Evolutionary conservation across 1,140 invertebrate genomes (phyloP), one percentile per base, ranked within the genome.

Genomic region (Luehdorfia chinensis): DNA sequence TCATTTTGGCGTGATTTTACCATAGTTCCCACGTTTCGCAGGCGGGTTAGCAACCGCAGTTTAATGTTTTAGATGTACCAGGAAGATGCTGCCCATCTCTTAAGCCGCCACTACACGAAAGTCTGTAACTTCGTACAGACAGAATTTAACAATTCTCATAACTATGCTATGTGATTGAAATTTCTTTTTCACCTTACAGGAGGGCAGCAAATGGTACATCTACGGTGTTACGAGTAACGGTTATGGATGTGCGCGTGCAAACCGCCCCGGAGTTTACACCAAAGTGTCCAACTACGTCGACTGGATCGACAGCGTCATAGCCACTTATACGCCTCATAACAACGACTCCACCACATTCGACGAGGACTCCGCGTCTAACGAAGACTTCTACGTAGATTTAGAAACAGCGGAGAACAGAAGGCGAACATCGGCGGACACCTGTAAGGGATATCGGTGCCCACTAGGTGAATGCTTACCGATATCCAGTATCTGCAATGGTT

Each of bases 211-310:
- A 37, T 92, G 91, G 90, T 88, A 89, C 47, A 77, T 92, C 12
- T 87, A 90, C 69, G 94, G 94, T 5, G 91, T 96, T 0, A 96
- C 94, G 0, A 95, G 93, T 9, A 95, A 97, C 87, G 96, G 96
- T 0, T 94, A 95, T 66, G 94, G 94, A 0, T 96, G 95, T 70
- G 95, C 94, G 0, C 89, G 93, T 48, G 92, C 93, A 1, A 93
- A 94, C 72, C 87, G 94, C 16, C 95, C 95, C 1, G 95, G 95
- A 1, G 94, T 97, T 31, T 97, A 97, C 84, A 96, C 95, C 0
- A 95, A 95, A 76, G 94, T 96, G 2, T 87, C 92, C 47, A 90
- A 94, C 67, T 95, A 95, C 75, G 75, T 95, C 9, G 88, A 90
- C 21, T 96, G 94, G 92, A 94, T 96, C 15, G 88, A 93, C 56